Evolutionary conservation across 2,113 vertebrate genomes (phyloP), one percentile per base, ranked within the genome.

Genomic region (Equus przewalskii): DNA sequence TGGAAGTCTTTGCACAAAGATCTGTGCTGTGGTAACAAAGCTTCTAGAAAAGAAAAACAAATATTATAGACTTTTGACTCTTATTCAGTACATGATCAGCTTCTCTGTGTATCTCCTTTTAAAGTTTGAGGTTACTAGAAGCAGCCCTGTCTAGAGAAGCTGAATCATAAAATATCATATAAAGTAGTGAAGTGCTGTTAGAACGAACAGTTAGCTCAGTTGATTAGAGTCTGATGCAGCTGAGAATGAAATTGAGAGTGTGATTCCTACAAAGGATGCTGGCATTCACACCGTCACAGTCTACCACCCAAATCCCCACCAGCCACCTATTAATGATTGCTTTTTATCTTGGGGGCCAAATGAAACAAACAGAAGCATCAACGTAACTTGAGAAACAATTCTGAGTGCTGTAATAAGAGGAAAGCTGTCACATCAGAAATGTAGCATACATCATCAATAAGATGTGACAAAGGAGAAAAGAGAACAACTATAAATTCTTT

Each of bases 1-100:
- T 84, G 88, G 33, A 93, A 81, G 54, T 73, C 60, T 97, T 81
- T 41, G 51, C 62, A 13, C 78, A 58, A n/a, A 0, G 0, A 92
- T 96, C 69, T 91, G 33, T 44, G 83, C 24, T 96, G 49, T 94
- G 79, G 28, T 5, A 89, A 78, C 95, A 98, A 81, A 84, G 33
- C 86, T 89, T 96, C 36, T 58, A 85, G 60, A 86, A 93, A 97
- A 94, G 91, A 65, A 94, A 98, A 98, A 95, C 75, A 93, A 89
- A 95, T 41, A 87, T 87, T 26, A 13, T 21, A 94, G 89, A 75
- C 69, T n/a, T 60, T 64, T 88, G 93, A 65, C 91, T 94, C 41
- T 89, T 64, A 78, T 7, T 96, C 62, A 84, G 21, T 7, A 76
- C 22, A 24, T 19, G 54, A 97, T 86, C 75, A 79, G 14, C 46